These are phyloP conservation scores for Belgica antarctica DNA, from an alignment of 2,888 invertebrate genomes.

Conservation along the genomic window DNA sequence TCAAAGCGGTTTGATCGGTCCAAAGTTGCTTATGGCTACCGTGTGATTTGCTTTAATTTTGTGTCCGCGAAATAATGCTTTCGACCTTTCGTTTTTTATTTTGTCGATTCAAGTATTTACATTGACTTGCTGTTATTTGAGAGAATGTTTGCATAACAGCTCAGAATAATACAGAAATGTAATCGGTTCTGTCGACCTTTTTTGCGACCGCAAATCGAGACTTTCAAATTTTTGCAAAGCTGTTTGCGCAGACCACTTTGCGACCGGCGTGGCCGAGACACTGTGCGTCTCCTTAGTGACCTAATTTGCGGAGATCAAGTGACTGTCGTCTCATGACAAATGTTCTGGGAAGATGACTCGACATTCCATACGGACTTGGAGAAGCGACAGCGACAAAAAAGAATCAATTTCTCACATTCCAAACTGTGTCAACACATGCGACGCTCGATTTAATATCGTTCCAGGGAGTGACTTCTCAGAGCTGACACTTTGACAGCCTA, in stretches of 20 bases:
- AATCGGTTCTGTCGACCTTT: not conserved
- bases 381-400: too few relatives aligned
- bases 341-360: not conserved
- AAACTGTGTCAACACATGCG: constrained; percentile 15
- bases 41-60: not conserved
- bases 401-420: not conserved
- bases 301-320: constrained; percentile 13
- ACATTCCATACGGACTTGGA: too few relatives aligned
- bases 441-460: too few relatives aligned
- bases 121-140: not conserved
- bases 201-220: not conserved
- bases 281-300: not conserved
- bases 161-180: not conserved
- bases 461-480: too few relatives aligned
- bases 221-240: not conserved
- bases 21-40: not conserved
- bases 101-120: not conserved
- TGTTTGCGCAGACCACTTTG: too few relatives aligned
- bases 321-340: not conserved
- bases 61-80: not conserved
- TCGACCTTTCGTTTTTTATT: constrained; percentile 1
- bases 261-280: too few relatives aligned
- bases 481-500: not conserved
- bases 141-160: not conserved
- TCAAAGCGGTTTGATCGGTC: not conserved